These are phyloP conservation scores for Trissolcus brochymenae DNA, from an alignment of 2,888 invertebrate species.

Conservation along the genomic window DNA sequence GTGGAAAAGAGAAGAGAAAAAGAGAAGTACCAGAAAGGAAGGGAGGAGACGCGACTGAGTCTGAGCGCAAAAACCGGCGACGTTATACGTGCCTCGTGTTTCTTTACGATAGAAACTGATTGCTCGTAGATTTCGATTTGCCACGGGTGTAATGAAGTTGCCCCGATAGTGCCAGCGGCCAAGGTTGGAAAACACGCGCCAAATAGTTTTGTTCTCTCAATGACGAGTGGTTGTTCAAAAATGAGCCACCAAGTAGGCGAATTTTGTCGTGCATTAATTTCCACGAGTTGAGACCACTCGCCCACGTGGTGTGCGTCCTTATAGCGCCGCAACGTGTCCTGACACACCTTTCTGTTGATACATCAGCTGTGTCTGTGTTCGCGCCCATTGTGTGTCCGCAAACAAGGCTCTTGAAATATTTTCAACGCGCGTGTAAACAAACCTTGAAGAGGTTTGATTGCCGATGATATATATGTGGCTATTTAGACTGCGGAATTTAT, in stretches of 20 bases:
- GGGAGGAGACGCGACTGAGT: conserved; percentile 58
- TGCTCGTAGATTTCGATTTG: conserved; percentile 75
- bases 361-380: conserved; percentile 29
- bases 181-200: not conserved
- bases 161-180: conserved; percentile 59
- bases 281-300: conserved; percentile 52
- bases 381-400: conserved; percentile 44
- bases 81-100: conserved; percentile 69
- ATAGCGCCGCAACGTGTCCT: conserved; percentile 54
- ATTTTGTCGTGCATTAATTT: conserved; percentile 15
- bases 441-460: conserved; percentile 42
- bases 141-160: conserved; percentile 75
- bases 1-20: conserved; percentile 31
- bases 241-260: not conserved
- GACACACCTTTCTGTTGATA: conserved; percentile 56
- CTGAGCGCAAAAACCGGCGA: conserved; percentile 68
- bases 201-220: not conserved
- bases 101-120: conserved; percentile 75
- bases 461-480: conserved; percentile 50
- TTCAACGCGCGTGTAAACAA: conserved; percentile 47
- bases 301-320: conserved; percentile 66
- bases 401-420: conserved; percentile 51
- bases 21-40: conserved; percentile 24
- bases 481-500: conserved; percentile 47
- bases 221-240: not conserved